Percentiles rank a stretch among this genome's conserved stretches.
phyloP scores from a whole-genome alignment of 2,888 invertebrate genomes.

The Heteropelma amictum region DNA sequence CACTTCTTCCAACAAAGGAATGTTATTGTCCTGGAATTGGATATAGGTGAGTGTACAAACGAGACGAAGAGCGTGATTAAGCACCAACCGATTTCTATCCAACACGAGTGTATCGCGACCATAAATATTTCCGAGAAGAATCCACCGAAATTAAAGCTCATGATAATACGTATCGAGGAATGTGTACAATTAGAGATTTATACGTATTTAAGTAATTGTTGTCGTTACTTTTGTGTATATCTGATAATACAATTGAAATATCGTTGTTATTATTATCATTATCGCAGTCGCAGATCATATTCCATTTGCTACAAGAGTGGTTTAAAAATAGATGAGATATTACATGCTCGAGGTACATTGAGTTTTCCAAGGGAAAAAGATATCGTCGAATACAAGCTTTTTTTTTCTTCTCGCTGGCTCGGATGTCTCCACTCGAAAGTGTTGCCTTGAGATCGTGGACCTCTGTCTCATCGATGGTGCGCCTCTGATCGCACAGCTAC shows the following conservation, averaged over 20 bases:
- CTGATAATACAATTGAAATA: no score
- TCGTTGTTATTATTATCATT: no score
- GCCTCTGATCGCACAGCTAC: conserved; percentile 29
- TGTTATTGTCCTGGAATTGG: conserved; percentile 63
- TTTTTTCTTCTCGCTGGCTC: conserved; percentile 50
- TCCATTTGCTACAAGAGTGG: no score
- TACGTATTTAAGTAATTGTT: no score
- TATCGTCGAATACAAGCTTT: no score
- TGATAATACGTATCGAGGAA: no score
- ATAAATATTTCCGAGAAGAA: not conserved
- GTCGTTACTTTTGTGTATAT: no score
- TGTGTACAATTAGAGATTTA: no score
- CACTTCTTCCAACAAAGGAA: conserved; percentile 73
- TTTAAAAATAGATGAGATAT: no score
- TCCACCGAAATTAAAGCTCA: not conserved
- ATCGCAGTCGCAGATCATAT: no score
- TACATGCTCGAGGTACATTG: no score
- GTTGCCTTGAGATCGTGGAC: conserved; percentile 50
- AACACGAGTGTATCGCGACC: not conserved
- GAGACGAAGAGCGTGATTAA: not conserved
- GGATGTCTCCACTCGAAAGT: conserved; percentile 55
- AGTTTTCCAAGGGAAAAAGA: no score
- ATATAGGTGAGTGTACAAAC: conserved; percentile 41
- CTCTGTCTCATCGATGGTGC: conserved; percentile 65
- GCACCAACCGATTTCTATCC: not conserved